A percentile compares a stretch with the other conserved stretches of the same genome.
phyloP scores from a whole-genome alignment of 2,113 vertebrate genomes.

The Uropsilus gracilis region DNA sequence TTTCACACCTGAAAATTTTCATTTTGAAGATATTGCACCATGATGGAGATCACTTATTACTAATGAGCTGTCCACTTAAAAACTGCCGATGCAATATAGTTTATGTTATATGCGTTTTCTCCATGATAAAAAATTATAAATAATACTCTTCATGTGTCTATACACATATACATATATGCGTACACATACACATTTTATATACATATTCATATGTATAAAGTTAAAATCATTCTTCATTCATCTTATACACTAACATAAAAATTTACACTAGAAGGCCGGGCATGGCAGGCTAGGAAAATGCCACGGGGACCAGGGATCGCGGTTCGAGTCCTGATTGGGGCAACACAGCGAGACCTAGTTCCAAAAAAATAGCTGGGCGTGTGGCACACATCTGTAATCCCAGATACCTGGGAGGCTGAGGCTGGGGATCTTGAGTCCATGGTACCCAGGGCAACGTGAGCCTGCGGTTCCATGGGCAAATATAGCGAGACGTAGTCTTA shows the following conservation, averaged over 20 bases:
- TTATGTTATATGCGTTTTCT: background rate
- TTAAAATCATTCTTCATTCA: background rate
- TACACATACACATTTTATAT: rapidly evolving
- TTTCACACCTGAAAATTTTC: background rate
- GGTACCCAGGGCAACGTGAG: too few relatives aligned
- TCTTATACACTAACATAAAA: background rate
- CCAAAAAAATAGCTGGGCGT: too few relatives aligned
- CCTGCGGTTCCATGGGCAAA: too few relatives aligned
- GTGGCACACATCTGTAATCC: too few relatives aligned
- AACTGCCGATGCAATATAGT: background rate
- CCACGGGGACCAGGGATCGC: too few relatives aligned
- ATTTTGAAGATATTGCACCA: background rate
- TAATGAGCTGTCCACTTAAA: background rate
- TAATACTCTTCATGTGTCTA: background rate
- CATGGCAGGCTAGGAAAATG: too few relatives aligned
- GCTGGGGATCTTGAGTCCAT: too few relatives aligned
- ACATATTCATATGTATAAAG: background rate
- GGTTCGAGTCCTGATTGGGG: too few relatives aligned
- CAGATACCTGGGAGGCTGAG: too few relatives aligned
- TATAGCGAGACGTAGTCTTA: too few relatives aligned
- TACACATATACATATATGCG: background rate
- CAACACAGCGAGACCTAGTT: too few relatives aligned
- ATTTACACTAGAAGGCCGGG: background rate
- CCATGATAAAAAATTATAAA: background rate
- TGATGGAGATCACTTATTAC: background rate